A percentile compares a stretch with the other conserved stretches of the same genome.
Conservation (phyloP, 2,113 vertebrate species). For the Rhinolophus sinicus region DNA sequence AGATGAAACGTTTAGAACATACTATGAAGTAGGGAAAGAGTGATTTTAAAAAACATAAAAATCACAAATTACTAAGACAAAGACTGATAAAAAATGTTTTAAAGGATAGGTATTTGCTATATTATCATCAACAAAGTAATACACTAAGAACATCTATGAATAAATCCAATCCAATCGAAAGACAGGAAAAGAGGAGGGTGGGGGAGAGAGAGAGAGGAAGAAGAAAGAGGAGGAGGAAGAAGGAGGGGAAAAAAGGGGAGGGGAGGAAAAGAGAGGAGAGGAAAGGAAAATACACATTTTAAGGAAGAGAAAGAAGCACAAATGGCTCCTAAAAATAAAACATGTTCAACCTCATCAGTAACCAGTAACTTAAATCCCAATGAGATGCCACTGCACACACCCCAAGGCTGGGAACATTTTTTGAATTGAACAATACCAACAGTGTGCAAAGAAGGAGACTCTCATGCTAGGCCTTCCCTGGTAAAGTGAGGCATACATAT, state of each 20-base stretch:
- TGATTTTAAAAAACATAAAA: slow-evolving; percentile 27
- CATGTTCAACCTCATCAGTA: not conserved
- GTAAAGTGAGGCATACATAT: not conserved
- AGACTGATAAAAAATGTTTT: not conserved
- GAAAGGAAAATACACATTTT: not conserved
- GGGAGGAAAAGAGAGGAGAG: not conserved
- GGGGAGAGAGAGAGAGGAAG: not conserved
- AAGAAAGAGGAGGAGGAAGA: not conserved
- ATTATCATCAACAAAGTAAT: slow-evolving; percentile 19
- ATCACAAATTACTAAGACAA: slow-evolving; percentile 3
- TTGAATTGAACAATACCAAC: not conserved
- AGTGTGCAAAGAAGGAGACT: not conserved
- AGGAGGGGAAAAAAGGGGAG: too few relatives aligned
- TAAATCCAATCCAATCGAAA: not conserved
- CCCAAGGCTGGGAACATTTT: not conserved
- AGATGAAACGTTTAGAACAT: not conserved
- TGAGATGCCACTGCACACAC: not conserved
- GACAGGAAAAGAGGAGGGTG: not conserved
- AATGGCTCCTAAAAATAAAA: not conserved
- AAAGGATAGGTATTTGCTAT: not conserved
- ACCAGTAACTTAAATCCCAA: not conserved
- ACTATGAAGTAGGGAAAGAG: not conserved
- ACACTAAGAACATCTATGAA: not conserved
- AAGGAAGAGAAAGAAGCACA: not conserved
- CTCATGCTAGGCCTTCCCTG: not conserved